Percentiles rank a stretch among this genome's conserved stretches.
Conservation (phyloP, 2,113 vertebrate genomes). For the Notarius lentiginosus region DNA sequence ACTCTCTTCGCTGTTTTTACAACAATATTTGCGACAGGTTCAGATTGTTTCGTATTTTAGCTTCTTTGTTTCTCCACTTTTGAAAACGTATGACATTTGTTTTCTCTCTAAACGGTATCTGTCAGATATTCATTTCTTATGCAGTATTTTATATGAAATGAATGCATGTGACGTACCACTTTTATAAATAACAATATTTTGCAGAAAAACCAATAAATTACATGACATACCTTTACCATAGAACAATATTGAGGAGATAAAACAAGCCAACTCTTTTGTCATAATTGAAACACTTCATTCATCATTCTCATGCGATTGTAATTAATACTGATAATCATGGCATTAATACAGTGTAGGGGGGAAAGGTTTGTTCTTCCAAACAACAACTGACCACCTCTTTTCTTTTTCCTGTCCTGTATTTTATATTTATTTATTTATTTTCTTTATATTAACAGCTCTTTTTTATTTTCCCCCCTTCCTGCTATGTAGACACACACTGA, state of each 20-base stretch:
- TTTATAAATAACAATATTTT: not conserved
- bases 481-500: conserved; percentile 51
- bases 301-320: not conserved
- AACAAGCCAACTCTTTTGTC: not conserved
- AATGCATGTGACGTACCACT: not conserved
- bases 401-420: not conserved
- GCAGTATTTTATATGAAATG: not conserved
- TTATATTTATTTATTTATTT: not conserved
- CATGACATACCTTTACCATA: not conserved
- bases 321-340: conserved; percentile 1
- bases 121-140: conserved; percentile 9
- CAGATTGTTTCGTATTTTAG: not conserved
- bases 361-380: not conserved
- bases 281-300: not conserved
- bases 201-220: not conserved
- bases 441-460: conserved; percentile 32
- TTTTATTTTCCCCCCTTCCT: conserved; percentile 42
- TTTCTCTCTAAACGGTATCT: not conserved
- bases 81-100: not conserved
- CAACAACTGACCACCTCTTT: not conserved
- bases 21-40: not conserved
- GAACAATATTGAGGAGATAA: not conserved
- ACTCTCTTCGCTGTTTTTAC: not conserved
- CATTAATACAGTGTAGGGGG: not conserved
- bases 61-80: not conserved